phyloP scores from a whole-genome alignment of 92 coral and sea anemone genomes.

The Chrysogorgia sp. region DNA sequence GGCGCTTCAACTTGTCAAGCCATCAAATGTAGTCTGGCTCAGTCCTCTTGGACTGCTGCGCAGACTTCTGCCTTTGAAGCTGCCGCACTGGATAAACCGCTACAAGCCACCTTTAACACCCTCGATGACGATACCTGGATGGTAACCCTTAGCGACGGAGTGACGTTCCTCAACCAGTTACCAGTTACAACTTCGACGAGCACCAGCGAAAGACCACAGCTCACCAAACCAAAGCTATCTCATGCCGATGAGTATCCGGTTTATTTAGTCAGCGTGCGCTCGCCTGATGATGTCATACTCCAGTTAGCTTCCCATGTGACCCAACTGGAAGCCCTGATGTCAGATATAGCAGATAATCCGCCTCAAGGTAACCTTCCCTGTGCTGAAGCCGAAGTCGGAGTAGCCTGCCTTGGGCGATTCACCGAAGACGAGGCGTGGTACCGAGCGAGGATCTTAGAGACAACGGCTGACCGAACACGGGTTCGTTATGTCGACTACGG shows the following conservation, averaged over 20 bases:
- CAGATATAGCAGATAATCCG: slow-evolving; percentile 59
- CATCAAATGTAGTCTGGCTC: slow-evolving; percentile 70
- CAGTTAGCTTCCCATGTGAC: slow-evolving; percentile 65
- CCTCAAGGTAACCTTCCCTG: slow-evolving; percentile 30
- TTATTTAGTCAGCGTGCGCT: slow-evolving; percentile 50
- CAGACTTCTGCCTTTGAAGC: slow-evolving; percentile 70
- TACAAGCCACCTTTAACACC: slow-evolving; percentile 73
- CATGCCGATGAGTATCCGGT: slow-evolving; percentile 23
- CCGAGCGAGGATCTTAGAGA: slow-evolving; percentile 68
- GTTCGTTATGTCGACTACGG: slow-evolving; percentile 89
- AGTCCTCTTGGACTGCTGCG: slow-evolving; percentile 54
- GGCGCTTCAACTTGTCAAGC: slow-evolving; percentile 66
- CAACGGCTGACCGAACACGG: slow-evolving; percentile 24
- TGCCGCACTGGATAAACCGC: slow-evolving; percentile 67
- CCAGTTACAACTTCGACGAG: background rate
- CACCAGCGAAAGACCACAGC: slow-evolving; percentile 3
- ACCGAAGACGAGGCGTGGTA: slow-evolving; percentile 81
- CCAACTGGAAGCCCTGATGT: slow-evolving; percentile 71
- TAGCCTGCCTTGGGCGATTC: slow-evolving; percentile 64
- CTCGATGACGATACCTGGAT: slow-evolving; percentile 67
- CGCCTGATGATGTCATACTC: slow-evolving; percentile 72
- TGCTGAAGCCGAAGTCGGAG: slow-evolving; percentile 38
- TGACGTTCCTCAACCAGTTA: slow-evolving; percentile 44
- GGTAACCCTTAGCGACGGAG: slow-evolving; percentile 68
- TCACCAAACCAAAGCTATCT: background rate